Percentiles rank a stretch among this genome's conserved stretches.
These are phyloP conservation scores for Drosophila kuntzei DNA, from an alignment of 2,888 invertebrate species.

Conservation along the genomic window DNA sequence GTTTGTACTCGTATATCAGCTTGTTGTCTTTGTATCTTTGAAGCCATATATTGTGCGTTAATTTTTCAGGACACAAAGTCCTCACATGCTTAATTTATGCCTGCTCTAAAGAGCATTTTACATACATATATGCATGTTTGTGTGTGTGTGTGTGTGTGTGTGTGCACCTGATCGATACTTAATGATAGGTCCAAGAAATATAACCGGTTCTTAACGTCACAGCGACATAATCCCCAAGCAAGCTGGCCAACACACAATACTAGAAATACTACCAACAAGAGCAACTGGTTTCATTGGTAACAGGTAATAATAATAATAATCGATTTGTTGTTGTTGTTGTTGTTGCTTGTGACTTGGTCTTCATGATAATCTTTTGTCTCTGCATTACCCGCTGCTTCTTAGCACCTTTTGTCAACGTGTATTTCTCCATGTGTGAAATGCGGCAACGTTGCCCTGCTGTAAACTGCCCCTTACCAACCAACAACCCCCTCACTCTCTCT, in stretches of 20 bases:
- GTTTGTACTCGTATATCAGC: slow-evolving; percentile 25
- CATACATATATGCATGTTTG: slow-evolving; percentile 21
- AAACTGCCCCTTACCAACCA: neutral
- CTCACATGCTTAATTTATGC: slow-evolving; percentile 49
- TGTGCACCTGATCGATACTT: slow-evolving; percentile 54
- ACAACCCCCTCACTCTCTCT: neutral
- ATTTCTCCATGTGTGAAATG: slow-evolving; percentile 48
- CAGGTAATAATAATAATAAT: slow-evolving; percentile 71
- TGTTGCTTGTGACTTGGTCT: slow-evolving; percentile 24
- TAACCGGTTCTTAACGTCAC: slow-evolving; percentile 54
- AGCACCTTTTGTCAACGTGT: slow-evolving; percentile 74
- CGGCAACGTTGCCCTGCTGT: slow-evolving; percentile 61
- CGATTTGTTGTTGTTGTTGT: slow-evolving; percentile 64
- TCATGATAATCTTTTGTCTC: slow-evolving; percentile 68
- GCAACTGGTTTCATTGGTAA: slow-evolving; percentile 62
- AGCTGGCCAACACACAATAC: slow-evolving; percentile 25
- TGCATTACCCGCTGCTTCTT: slow-evolving; percentile 58
- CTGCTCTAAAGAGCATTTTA: slow-evolving; percentile 39
- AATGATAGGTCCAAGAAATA: slow-evolving; percentile 51
- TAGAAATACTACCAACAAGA: slow-evolving; percentile 12
- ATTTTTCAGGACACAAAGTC: slow-evolving; percentile 62
- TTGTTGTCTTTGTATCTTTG: slow-evolving; percentile 51
- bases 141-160: slow-evolving; percentile 10
- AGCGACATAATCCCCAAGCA: slow-evolving; percentile 38
- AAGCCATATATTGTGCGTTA: slow-evolving; percentile 68